phyloP scores from a whole-genome alignment of 2,888 invertebrate genomes.

The Lymantria monacha region DNA sequence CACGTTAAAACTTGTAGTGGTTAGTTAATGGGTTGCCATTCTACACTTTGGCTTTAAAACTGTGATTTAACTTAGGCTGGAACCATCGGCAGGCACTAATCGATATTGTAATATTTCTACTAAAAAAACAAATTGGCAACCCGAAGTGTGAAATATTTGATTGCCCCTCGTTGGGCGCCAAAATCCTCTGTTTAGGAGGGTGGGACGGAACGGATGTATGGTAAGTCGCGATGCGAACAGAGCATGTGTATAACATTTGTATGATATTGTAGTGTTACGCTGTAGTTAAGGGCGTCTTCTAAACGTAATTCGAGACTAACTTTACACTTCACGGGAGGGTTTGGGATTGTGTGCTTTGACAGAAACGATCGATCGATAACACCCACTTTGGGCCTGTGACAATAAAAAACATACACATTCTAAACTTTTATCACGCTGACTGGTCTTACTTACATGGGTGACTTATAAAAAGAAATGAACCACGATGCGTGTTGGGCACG shows the following conservation, averaged over 20 bases:
- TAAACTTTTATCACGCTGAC: too few relatives aligned
- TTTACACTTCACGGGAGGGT: conserved; percentile 25
- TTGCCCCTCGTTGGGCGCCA: conserved; percentile 53
- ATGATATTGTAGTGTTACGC: conserved; percentile 37
- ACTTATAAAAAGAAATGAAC: too few relatives aligned
- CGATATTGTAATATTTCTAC: conserved; percentile 33
- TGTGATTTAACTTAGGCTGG: conserved; percentile 34
- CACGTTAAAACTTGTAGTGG: conserved; percentile 43
- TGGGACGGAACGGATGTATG: conserved; percentile 36
- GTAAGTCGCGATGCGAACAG: conserved; percentile 45
- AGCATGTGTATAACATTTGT: conserved; percentile 48
- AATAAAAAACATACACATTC: too few relatives aligned
- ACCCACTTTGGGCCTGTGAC: too few relatives aligned
- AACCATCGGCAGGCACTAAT: conserved; percentile 32
- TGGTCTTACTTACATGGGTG: too few relatives aligned
- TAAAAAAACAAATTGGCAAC: conserved; percentile 40
- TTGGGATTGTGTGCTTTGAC: conserved; percentile 18
- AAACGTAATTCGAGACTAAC: conserved; percentile 46
- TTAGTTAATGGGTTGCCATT: conserved; percentile 36
- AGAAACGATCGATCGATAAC: not conserved
- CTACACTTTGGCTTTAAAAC: conserved; percentile 34
- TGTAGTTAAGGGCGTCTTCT: conserved; percentile 34
- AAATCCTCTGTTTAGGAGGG: conserved; percentile 36
- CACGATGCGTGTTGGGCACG: too few relatives aligned
- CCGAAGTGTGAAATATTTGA: conserved; percentile 43